Evolutionary conservation across 2,797 vertebrate species (phyloP).

Genomic region (Phoeniculus purpureus): DNA sequence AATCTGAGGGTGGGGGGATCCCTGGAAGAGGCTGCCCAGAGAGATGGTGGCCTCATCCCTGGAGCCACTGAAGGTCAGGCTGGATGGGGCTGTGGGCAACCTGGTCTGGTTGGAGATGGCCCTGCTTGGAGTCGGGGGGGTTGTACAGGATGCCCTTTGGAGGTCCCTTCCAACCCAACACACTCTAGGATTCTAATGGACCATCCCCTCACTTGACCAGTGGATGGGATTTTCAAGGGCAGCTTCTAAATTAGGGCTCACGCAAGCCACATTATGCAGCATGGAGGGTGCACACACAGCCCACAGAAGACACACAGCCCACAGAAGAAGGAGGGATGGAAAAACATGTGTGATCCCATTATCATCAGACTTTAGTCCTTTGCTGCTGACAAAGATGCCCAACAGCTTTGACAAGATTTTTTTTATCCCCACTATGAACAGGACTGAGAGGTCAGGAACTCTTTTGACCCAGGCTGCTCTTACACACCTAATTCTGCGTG

Average conservation of each 20-base stretch:
- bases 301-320: no score
- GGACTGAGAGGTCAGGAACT: background rate
- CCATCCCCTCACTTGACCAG: background rate
- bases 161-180: no score
- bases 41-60: no score
- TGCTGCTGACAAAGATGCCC: background rate
- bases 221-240: background rate
- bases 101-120: no score
- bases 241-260: background rate
- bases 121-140: no score
- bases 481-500: accelerated
- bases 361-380: background rate
- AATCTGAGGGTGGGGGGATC: no score
- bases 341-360: background rate
- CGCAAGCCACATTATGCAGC: background rate
- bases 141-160: no score
- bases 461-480: background rate
- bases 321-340: background rate
- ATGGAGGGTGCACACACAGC: background rate
- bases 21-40: no score
- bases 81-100: no score
- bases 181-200: background rate
- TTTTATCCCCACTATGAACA: background rate
- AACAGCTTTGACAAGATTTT: background rate
- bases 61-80: no score